Evolutionary conservation across 2,113 vertebrate species (phyloP).

Genomic region (Alces alces): DNA sequence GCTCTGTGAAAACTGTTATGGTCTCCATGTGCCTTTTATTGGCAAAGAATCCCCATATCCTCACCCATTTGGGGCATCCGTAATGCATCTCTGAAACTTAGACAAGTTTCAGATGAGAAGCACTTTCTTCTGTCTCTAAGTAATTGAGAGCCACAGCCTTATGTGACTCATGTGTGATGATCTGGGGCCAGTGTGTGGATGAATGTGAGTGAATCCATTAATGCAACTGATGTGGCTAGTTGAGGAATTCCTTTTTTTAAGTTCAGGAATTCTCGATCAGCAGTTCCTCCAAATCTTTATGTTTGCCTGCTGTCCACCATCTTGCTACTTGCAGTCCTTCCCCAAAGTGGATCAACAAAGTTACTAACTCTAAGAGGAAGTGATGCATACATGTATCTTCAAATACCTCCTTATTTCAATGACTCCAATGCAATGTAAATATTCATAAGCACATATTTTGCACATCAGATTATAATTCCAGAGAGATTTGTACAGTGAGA

Average conservation of each 20-base stretch:
- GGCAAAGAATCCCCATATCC: neutral
- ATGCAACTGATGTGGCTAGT: no score
- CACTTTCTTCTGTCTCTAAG: neutral
- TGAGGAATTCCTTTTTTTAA: neutral
- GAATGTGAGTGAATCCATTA: neutral
- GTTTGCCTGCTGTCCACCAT: accelerated
- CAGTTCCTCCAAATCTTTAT: neutral
- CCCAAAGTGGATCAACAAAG: neutral
- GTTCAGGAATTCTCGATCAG: neutral
- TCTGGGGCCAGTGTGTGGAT: neutral
- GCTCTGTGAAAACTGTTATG: neutral
- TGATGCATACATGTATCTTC: neutral
- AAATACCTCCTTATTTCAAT: neutral
- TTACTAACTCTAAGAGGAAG: neutral
- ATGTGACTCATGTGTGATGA: neutral
- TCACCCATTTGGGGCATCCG: neutral
- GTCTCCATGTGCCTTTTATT: neutral
- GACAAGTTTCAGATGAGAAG: neutral
- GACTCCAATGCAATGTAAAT: neutral
- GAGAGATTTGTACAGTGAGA: neutral
- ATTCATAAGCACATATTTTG: neutral
- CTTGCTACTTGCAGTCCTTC: neutral
- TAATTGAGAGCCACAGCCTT: neutral
- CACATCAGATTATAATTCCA: neutral
- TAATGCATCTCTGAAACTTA: neutral